Evolutionary conservation across 2,888 invertebrate species (phyloP).

Genomic region (Agonopterix alstromeriana): DNA sequence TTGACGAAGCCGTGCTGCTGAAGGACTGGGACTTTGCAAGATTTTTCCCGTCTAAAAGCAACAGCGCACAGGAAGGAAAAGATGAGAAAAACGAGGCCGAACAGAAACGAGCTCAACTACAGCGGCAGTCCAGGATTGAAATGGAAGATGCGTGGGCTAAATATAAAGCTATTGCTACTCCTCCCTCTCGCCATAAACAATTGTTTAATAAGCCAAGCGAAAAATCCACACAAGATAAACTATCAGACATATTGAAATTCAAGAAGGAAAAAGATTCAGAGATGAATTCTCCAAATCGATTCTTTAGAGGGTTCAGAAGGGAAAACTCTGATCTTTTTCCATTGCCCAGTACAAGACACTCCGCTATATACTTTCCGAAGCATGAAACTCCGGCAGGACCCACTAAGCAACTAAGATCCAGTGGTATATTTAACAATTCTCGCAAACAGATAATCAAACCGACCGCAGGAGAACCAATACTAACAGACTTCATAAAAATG

Average conservation of each 20-base stretch:
- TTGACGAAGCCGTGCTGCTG: conserved; percentile 87
- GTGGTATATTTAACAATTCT: conserved; percentile 83
- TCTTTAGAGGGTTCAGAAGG: conserved; percentile 86
- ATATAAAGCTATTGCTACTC: conserved; percentile 61
- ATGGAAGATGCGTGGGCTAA: conserved; percentile 67
- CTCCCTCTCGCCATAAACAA: conserved; percentile 47
- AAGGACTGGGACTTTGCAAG: conserved; percentile 93
- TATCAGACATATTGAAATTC: conserved; percentile 74
- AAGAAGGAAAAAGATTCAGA: conserved; percentile 85
- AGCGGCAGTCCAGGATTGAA: conserved; percentile 64
- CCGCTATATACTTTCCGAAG: conserved; percentile 80
- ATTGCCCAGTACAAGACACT: conserved; percentile 83
- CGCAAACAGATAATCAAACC: conserved; percentile 74
- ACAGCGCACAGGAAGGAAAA: conserved; percentile 47
- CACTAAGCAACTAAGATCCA: conserved; percentile 76
- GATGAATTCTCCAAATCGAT: conserved; percentile 81
- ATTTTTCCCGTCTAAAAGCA: conserved; percentile 81
- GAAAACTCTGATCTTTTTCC: conserved; percentile 92
- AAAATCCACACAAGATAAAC: conserved; percentile 61
- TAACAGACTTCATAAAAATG: conserved; percentile 82
- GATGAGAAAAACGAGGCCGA: conserved; percentile 57
- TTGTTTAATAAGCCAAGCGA: conserved; percentile 48
- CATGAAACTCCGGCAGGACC: conserved; percentile 65
- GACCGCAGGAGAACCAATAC: conserved; percentile 79
- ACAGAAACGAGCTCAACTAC: conserved; percentile 52